Percentiles rank a stretch among this genome's conserved stretches.
phyloP scores from a whole-genome alignment of 2,797 vertebrate species.

The Pipistrellus nathusii region DNA sequence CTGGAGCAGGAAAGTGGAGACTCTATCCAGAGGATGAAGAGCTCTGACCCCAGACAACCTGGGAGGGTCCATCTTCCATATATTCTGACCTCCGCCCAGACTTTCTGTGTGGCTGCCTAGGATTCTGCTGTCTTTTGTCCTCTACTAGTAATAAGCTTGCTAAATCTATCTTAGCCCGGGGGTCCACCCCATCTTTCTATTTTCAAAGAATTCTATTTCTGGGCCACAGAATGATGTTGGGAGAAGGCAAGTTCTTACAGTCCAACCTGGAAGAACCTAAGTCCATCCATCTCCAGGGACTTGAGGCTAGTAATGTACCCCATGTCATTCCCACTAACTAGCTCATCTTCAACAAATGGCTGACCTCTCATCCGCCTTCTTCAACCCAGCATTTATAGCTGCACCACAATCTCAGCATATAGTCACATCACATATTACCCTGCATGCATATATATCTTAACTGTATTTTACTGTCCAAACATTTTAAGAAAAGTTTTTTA shows the following conservation, averaged over 20 bases:
- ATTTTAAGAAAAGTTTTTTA: neutral
- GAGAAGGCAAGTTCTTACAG: neutral
- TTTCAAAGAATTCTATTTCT: slow-evolving; percentile 18
- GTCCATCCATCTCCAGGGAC: neutral
- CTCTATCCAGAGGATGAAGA: accelerated
- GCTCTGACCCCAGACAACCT: neutral
- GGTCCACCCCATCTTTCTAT: neutral
- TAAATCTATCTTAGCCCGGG: neutral
- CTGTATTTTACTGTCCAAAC: neutral
- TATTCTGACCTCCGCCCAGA: neutral
- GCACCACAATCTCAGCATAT: neutral
- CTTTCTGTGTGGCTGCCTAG: neutral
- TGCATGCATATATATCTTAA: neutral
- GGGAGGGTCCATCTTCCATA: neutral
- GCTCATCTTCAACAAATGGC: neutral
- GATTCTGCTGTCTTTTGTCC: neutral
- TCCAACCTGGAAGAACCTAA: neutral
- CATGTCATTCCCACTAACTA: neutral
- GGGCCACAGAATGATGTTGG: neutral
- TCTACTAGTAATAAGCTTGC: neutral
- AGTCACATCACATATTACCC: neutral
- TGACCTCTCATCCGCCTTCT: neutral
- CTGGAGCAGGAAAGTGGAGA: neutral
- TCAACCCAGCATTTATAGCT: neutral
- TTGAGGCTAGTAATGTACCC: neutral